Evolutionary conservation across 2,888 invertebrate species (phyloP), one percentile per base, ranked within the genome.

Genomic region (Bellardia bayeri): DNA sequence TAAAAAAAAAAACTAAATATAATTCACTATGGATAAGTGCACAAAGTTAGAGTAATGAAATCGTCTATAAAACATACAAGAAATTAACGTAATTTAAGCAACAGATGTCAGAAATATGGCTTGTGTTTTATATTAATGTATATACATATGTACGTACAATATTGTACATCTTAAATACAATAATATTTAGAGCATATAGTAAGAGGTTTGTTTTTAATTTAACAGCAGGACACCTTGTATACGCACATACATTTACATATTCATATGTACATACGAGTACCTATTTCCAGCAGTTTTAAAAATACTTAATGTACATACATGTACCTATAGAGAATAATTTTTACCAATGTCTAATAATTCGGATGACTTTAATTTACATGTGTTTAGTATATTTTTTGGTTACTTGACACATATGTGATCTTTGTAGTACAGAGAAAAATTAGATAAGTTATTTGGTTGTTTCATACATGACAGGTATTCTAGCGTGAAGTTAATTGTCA

Each of bases 71-170:
- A 56, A 58, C 40, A 45, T 13, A 74, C 3, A 63, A 16, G 2
- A 71, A 54, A 54, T 51, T 16, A 54, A 71, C 16, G 2, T 14
- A 45, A 68, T 45, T 11, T 49, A 37, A 54, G 54, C 42, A 74
- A 74, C 74, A 74, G 74, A 58, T 74, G 58, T 45, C 45, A 42
- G 45, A 42, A 74, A 30, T 49, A 8, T 49, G 45, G 13, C 11
- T 30, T 49, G 68, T 45, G 0, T 45, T 45, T 9, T 45, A 51
- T n/a, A 51, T n/a, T 3, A 14, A 51, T 51, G 14, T 51, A 51
- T 51, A n/a, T n/a, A 13, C 14, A 13, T n/a, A 14, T 14, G 14
- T 51, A 23, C 45, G 8, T 7, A 68, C 23, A 23, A 14, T 66
- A 66, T 6, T 42, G 8, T 4, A 6, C 40, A 56, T 51, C n/a